phyloP scores from a whole-genome alignment of 1,140 invertebrate genomes.

The Drosophila burlai region DNA sequence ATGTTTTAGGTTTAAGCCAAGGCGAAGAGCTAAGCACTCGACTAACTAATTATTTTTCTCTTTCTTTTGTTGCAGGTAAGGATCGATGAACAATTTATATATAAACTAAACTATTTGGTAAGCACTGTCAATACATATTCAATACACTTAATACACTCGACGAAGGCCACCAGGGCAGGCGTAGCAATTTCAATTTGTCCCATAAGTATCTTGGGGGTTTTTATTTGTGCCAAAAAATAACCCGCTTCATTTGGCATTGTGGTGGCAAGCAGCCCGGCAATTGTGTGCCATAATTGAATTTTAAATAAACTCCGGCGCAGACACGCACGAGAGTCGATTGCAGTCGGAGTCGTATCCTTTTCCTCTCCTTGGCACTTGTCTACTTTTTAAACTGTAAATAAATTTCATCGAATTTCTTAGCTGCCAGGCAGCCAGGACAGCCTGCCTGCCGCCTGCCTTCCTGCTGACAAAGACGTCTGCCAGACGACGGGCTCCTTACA shows the following conservation, averaged over 20 bases:
- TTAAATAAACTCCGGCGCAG: constrained; percentile 79
- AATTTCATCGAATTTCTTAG: constrained; percentile 78
- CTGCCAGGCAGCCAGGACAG: constrained; percentile 22
- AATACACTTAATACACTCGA: constrained; percentile 5
- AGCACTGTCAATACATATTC: constrained; percentile 40
- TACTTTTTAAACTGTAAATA: constrained; percentile 80
- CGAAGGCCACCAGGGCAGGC: constrained; percentile 2
- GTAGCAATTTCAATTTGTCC: constrained; percentile 19
- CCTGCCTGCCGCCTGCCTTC: constrained; percentile 28
- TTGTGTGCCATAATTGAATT: constrained; percentile 81
- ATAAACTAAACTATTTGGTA: constrained; percentile 84
- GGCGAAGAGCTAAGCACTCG: neutral
- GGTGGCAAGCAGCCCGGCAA: constrained; percentile 41
- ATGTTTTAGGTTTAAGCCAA: constrained; percentile 56
- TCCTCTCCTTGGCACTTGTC: constrained; percentile 59
- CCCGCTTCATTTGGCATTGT: constrained; percentile 43
- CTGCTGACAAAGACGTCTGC: constrained; percentile 30
- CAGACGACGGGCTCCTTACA: constrained; percentile 21
- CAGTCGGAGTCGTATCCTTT: constrained; percentile 13
- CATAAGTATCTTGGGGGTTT: constrained; percentile 14
- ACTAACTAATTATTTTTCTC: constrained; percentile 54
- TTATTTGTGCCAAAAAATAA: constrained; percentile 19
- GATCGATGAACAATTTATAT: constrained; percentile 83
- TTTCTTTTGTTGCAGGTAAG: constrained; percentile 80
- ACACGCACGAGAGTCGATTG: constrained; percentile 42